Evolutionary conservation across 2,797 vertebrate species (phyloP).

Genomic region (Miichthys miiuy): DNA sequence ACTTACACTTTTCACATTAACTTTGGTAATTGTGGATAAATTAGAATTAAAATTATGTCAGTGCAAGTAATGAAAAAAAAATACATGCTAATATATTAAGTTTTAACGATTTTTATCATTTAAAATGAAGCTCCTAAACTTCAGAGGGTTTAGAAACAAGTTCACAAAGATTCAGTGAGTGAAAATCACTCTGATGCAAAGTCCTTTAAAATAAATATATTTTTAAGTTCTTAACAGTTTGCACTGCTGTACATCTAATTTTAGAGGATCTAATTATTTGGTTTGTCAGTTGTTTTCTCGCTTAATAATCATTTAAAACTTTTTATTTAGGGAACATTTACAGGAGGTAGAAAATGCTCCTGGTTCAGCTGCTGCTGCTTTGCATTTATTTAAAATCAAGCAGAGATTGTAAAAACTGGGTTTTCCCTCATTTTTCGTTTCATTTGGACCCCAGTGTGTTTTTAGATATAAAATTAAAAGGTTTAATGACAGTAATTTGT

Average conservation of each 20-base stretch:
- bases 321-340: slow-evolving; percentile 4
- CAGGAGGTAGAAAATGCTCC: slow-evolving; percentile 10
- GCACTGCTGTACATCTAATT: background rate
- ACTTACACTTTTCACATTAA: slow-evolving; percentile 3
- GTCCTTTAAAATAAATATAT: background rate
- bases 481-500: slow-evolving; percentile 4
- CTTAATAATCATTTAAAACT: slow-evolving; percentile 30
- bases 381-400: slow-evolving; percentile 30
- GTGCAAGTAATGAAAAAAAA: slow-evolving; percentile 21
- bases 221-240: background rate
- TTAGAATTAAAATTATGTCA: slow-evolving; percentile 5
- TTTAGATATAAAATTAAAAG: slow-evolving; percentile 51
- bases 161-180: background rate
- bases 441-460: background rate
- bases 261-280: background rate
- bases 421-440: slow-evolving; percentile 67
- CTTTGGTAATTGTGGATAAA: background rate
- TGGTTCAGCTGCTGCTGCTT: slow-evolving; percentile 25
- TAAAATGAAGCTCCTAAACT: background rate
- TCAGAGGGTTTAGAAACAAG: background rate
- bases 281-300: background rate
- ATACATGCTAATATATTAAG: background rate
- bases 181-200: slow-evolving; percentile 12
- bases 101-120: slow-evolving; percentile 12
- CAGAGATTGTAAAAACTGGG: background rate